These are phyloP conservation scores for Carassius carassius DNA, from an alignment of 2,113 vertebrate species.

Conservation along the genomic window DNA sequence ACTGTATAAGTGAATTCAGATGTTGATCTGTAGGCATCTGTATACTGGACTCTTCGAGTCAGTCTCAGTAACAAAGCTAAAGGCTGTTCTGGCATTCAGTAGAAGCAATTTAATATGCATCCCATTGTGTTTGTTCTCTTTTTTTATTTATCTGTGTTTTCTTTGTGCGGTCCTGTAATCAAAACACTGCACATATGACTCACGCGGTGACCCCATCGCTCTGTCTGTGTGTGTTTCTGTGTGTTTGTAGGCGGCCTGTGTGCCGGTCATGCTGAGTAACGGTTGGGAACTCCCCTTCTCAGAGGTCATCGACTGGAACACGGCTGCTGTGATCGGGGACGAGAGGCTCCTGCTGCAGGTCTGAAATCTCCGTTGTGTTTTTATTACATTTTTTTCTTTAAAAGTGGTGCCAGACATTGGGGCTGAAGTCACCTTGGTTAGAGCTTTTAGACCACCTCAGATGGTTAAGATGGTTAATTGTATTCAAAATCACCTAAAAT, in stretches of 20 bases:
- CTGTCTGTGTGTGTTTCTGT: slow-evolving; percentile 49
- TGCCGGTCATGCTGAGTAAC: slow-evolving; percentile 80
- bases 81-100: slow-evolving; percentile 13
- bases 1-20: neutral
- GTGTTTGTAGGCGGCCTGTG: slow-evolving; percentile 73
- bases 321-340: slow-evolving; percentile 77
- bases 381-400: neutral
- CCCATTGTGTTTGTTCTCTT: slow-evolving; percentile 46
- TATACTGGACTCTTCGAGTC: neutral
- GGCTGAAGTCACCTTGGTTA: neutral
- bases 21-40: neutral
- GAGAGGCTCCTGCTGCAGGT: slow-evolving; percentile 80
- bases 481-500: neutral
- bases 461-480: neutral
- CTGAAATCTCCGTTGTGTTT: slow-evolving; percentile 23
- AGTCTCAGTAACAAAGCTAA: neutral
- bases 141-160: slow-evolving; percentile 33
- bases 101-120: slow-evolving; percentile 41
- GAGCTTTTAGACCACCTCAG: neutral
- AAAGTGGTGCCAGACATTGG: neutral
- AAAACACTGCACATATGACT: slow-evolving; percentile 16
- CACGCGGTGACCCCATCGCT: slow-evolving; percentile 29
- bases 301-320: slow-evolving; percentile 80
- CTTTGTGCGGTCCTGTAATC: slow-evolving; percentile 19
- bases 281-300: slow-evolving; percentile 81